Conservation (phyloP, 2,113 vertebrate species). For the Sorex fumeus region DNA sequence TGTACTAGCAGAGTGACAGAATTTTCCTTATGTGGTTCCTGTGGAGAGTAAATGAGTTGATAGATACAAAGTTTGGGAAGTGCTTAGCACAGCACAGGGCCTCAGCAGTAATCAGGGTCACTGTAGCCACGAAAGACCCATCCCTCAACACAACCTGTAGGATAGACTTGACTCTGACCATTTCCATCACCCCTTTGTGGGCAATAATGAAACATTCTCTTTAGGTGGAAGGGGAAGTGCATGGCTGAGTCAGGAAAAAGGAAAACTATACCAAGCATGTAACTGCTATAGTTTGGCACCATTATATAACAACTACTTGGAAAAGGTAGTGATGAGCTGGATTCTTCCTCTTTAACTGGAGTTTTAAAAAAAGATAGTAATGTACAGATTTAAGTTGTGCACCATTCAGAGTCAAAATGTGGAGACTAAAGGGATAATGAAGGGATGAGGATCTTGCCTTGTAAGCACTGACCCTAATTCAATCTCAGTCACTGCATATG, state of each 20-base stretch:
- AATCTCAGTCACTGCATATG: too few relatives aligned
- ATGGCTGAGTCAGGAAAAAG: background rate
- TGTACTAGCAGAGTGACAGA: background rate
- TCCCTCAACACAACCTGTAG: background rate
- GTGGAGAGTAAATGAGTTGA: background rate
- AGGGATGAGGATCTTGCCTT: too few relatives aligned
- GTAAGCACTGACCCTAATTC: too few relatives aligned
- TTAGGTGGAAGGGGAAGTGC: background rate
- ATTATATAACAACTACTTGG: background rate
- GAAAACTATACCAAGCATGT: fast-evolving
- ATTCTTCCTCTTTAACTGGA: too few relatives aligned
- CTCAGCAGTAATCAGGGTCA: background rate
- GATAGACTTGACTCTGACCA: background rate
- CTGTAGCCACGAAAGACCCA: background rate
- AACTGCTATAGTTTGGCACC: background rate
- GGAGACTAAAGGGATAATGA: too few relatives aligned
- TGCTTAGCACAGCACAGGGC: background rate
- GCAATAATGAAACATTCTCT: background rate
- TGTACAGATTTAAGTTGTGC: too few relatives aligned
- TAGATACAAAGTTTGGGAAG: background rate
- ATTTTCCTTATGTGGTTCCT: background rate
- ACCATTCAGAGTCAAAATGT: too few relatives aligned
- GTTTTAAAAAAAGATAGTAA: too few relatives aligned
- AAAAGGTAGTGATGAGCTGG: background rate
- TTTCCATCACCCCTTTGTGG: background rate